Base-by-base conservation (phyloP, 2,113 vertebrate genomes). In the Tetrao urogallus region DNA sequence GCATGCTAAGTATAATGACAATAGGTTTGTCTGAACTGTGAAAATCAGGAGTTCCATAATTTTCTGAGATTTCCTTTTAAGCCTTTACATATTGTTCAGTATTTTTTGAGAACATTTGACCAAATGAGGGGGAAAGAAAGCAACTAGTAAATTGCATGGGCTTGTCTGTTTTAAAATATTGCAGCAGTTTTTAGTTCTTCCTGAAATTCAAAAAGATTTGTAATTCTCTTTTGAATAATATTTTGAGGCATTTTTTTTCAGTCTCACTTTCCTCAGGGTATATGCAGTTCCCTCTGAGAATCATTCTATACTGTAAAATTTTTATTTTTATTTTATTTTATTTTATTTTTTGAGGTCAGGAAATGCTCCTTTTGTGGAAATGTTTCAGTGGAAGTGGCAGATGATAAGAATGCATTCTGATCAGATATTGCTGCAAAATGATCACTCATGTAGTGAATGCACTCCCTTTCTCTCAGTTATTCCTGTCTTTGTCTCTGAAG, bases 1-100 rank as follows among this genome's bases (percentile, higher is more conserved):
- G 71, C 87, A 71, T 81, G 78, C 91, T 95, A 82, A 92, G 71
- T 89, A 20, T 89, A 89, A 94, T 88, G 82, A 86, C 67, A 92
- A 32, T 91, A 91, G 71, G 20, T 82, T 91, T 92, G 24, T 77
- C 34, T 82, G 85, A 95, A 94, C 81, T 84, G 67, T 93, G 65
- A 78, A 91, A 94, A 94, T 90, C 54, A 16, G n/a, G 65, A 88
- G 18, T 79, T 91, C 86, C 84, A 27, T 50, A 0, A 38, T 92
- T 90, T 96, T 90, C 6, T 63, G 45, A 72, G 8, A 4, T 71
- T 92, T 91, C n/a, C 40, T 69, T 84, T 81, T 76, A 22, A 63
- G 45, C 25, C 22, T 5, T 84, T 93, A 85, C 71, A 71, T 81
- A 75, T 28, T 88, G 2, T 56, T 32, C 4, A 5, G 13, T 45